A percentile compares a stretch with the other conserved stretches of the same genome.
These are phyloP conservation scores for Strigamia maritima DNA, from an alignment of 2,888 invertebrate genomes.

Conservation along the genomic window DNA sequence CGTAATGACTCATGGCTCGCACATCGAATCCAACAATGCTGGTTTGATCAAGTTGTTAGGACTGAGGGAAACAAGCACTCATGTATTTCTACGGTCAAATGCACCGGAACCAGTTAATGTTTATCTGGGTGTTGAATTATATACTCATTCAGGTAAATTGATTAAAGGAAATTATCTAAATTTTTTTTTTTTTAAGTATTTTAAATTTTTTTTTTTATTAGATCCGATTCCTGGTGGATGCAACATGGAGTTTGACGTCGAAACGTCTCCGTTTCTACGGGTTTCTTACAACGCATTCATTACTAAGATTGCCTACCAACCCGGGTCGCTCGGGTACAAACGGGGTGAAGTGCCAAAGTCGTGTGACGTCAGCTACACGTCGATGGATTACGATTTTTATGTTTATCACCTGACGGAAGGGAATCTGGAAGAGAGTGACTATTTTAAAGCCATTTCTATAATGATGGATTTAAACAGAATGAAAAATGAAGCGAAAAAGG, in stretches of 20 bases:
- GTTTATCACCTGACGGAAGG: slow-evolving; percentile 61
- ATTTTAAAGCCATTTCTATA: slow-evolving; percentile 44
- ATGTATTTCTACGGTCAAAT: slow-evolving; percentile 54
- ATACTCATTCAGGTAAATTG: not conserved
- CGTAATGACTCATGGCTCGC: slow-evolving; percentile 49
- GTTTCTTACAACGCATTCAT: slow-evolving; percentile 53
- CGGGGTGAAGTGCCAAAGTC: slow-evolving; percentile 49
- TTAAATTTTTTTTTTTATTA: slow-evolving; percentile 50
- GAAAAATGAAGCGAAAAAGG: slow-evolving; percentile 43
- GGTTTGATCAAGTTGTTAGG: slow-evolving; percentile 57
- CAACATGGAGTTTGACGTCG: slow-evolving; percentile 64
- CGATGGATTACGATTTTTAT: slow-evolving; percentile 59
- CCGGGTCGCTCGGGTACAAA: slow-evolving; percentile 54
- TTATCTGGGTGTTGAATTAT: not conserved
- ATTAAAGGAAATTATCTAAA: not conserved
- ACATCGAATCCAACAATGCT: slow-evolving; percentile 61
- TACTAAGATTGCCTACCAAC: slow-evolving; percentile 58
- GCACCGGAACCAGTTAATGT: slow-evolving; percentile 44
- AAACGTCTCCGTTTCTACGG: slow-evolving; percentile 62
- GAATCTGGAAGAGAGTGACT: slow-evolving; percentile 39
- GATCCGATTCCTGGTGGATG: slow-evolving; percentile 77
- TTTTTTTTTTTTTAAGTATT: not conserved
- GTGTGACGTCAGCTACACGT: slow-evolving; percentile 50
- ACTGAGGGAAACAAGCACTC: slow-evolving; percentile 41
- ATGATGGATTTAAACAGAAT: slow-evolving; percentile 45